Evolutionary conservation across 2,888 invertebrate genomes (phyloP).

Genomic region (Loripinus fragilis): DNA sequence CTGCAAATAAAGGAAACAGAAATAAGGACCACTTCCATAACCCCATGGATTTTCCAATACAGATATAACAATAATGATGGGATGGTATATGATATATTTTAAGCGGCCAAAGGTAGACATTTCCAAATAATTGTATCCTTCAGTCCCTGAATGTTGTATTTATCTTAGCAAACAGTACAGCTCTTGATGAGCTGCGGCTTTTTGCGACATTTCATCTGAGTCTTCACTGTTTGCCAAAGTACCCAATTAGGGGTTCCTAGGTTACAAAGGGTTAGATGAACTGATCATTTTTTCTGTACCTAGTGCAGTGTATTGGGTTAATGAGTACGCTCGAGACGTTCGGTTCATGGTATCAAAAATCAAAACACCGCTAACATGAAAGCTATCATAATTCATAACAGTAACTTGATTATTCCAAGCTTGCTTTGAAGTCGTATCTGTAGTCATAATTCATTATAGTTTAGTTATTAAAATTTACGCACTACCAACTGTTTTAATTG

Average conservation of each 20-base stretch:
- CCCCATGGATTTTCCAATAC: no score
- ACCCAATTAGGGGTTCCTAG: no score
- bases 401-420: slow-evolving; percentile 1
- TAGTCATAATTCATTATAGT: not conserved
- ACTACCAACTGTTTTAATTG: slow-evolving; percentile 7
- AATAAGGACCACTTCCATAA: no score
- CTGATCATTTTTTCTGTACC: no score
- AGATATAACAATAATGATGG: no score
- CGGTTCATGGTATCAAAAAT: slow-evolving; percentile 14
- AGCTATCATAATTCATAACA: slow-evolving; percentile 11
- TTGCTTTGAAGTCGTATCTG: slow-evolving; percentile 13
- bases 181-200: not conserved
- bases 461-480: slow-evolving; percentile 11
- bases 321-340: not conserved
- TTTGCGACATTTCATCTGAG: not conserved
- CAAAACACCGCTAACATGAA: not conserved
- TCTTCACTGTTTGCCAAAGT: not conserved
- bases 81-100: no score
- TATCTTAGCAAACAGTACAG: slow-evolving; percentile 9
- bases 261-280: no score
- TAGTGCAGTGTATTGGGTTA: not conserved
- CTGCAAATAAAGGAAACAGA: no score
- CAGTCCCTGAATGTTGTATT: no score
- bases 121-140: no score
- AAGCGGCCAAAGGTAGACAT: no score